Percentiles rank a stretch among this genome's conserved stretches.
These are phyloP conservation scores for Ptychadena robeensis DNA, from an alignment of 2,797 vertebrate species.

Conservation along the genomic window DNA sequence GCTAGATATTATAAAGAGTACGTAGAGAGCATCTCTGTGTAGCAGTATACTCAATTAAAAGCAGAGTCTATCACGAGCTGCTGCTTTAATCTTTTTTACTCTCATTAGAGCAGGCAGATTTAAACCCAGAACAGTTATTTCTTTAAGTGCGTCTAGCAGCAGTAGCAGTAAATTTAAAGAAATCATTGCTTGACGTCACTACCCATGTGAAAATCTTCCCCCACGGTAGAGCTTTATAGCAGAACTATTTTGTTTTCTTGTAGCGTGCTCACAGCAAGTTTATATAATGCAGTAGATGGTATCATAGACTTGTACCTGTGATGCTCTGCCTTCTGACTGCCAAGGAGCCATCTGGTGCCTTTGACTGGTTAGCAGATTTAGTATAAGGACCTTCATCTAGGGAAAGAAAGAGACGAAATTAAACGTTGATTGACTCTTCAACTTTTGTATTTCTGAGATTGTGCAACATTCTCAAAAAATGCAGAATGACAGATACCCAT, in stretches of 20 bases:
- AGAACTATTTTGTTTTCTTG: not conserved
- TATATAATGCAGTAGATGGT: not conserved
- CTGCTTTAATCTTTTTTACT: constrained; percentile 61
- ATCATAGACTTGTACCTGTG: constrained; percentile 82
- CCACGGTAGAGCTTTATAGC: not conserved
- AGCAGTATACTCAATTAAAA: constrained; percentile 47
- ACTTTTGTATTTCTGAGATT: not conserved
- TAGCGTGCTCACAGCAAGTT: constrained; percentile 2
- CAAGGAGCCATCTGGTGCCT: constrained; percentile 91
- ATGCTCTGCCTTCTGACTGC: constrained; percentile 98
- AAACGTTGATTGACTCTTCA: not conserved
- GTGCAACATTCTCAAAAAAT: not conserved
- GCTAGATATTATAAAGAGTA: not conserved
- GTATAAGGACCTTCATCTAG: constrained; percentile 98
- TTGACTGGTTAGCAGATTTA: constrained; percentile 91
- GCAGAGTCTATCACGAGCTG: constrained; percentile 32
- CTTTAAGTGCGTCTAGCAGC: constrained; percentile 68
- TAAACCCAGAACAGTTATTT: constrained; percentile 67
- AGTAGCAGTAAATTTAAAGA: constrained; percentile 63
- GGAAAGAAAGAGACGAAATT: constrained; percentile 64
- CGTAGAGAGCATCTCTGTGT: constrained; percentile 24
- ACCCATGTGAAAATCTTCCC: not conserved
- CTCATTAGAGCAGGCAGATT: constrained; percentile 69
- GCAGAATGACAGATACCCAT: not conserved
- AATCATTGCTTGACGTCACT: not conserved